A percentile compares a stretch with the other conserved stretches of the same genome.
phyloP scores from a whole-genome alignment of 2,797 vertebrate species.

The Adrianichthys oophorus region DNA sequence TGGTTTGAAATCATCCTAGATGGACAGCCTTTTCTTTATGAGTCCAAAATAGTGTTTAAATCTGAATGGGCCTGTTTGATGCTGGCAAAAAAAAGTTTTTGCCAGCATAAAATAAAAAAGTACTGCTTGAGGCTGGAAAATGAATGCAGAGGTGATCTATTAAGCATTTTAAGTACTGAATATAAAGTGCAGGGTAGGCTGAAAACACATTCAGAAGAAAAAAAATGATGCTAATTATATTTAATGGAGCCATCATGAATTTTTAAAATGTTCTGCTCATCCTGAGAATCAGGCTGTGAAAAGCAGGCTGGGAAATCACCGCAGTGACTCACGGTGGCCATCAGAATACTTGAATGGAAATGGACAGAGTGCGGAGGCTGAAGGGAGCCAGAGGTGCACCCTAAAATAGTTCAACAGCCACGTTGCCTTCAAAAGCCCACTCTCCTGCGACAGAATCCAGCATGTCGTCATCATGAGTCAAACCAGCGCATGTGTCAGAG shows the following conservation, averaged over 20 bases:
- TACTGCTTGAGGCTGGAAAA: too few relatives aligned
- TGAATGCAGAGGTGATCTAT: too few relatives aligned
- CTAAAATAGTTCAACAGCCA: slow-evolving; percentile 48
- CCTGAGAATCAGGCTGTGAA: slow-evolving; percentile 26
- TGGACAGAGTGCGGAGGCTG: slow-evolving; percentile 31
- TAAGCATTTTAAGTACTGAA: too few relatives aligned
- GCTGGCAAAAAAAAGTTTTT: too few relatives aligned
- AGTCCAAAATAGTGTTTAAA: too few relatives aligned
- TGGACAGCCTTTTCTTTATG: too few relatives aligned
- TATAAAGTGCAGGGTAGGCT: too few relatives aligned
- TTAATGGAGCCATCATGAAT: slow-evolving; percentile 50
- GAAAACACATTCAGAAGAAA: not conserved
- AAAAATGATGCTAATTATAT: not conserved
- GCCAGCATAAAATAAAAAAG: too few relatives aligned
- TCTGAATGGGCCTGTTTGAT: too few relatives aligned
- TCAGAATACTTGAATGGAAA: slow-evolving; percentile 13
- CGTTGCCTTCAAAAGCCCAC: slow-evolving; percentile 10
- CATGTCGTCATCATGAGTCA: slow-evolving; percentile 13
- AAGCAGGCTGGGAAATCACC: slow-evolving; percentile 27
- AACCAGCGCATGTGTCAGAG: not conserved
- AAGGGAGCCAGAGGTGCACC: slow-evolving; percentile 24
- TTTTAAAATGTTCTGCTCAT: slow-evolving; percentile 41
- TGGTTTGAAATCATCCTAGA: too few relatives aligned
- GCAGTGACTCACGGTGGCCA: slow-evolving; percentile 53
- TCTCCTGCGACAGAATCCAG: slow-evolving; percentile 22